Percentiles rank a stretch among this genome's conserved stretches.
phyloP scores from a whole-genome alignment of 1,140 invertebrate genomes.

The Drosophila nebulosa region DNA sequence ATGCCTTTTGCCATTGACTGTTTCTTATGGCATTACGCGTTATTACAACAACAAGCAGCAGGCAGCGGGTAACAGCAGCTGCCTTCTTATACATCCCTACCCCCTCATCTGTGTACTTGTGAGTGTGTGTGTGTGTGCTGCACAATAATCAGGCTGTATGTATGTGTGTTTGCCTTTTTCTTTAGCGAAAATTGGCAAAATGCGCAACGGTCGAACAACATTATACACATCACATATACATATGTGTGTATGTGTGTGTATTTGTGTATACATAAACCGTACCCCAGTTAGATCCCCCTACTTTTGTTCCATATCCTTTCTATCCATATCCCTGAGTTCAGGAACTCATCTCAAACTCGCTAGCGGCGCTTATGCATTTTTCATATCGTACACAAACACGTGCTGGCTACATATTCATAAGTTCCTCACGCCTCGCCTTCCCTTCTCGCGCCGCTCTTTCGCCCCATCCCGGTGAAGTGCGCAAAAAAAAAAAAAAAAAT shows the following conservation, averaged over 20 bases:
- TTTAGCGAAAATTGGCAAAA: conserved; percentile 61
- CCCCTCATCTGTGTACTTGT: too few relatives aligned
- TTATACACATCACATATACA: conserved; percentile 21
- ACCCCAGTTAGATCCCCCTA: not conserved
- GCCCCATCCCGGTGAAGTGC: not conserved
- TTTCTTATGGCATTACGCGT: conserved; percentile 61
- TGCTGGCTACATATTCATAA: conserved; percentile 57
- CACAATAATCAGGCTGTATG: conserved; percentile 62
- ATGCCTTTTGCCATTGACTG: conserved; percentile 27
- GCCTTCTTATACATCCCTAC: conserved; percentile 27
- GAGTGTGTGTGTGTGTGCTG: conserved; percentile 17
- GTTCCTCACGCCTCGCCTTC: not conserved
- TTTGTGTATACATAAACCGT: conserved; percentile 15
- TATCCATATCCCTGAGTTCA: conserved; percentile 5
- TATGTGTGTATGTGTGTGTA: not conserved
- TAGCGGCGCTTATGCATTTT: conserved; percentile 73
- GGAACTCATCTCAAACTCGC: conserved; percentile 13
- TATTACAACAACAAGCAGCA: conserved; percentile 55
- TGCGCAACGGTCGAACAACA: conserved; percentile 55
- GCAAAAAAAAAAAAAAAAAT: conserved; percentile 21
- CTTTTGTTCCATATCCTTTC: too few relatives aligned
- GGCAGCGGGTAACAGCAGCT: conserved; percentile 51
- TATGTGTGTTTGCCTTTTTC: conserved; percentile 18
- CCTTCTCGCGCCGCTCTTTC: not conserved
- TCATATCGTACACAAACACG: conserved; percentile 66